Evolutionary conservation across 2,113 vertebrate genomes (phyloP), one percentile per base, ranked within the genome.

Genomic region (Pleuronectes platessa): DNA sequence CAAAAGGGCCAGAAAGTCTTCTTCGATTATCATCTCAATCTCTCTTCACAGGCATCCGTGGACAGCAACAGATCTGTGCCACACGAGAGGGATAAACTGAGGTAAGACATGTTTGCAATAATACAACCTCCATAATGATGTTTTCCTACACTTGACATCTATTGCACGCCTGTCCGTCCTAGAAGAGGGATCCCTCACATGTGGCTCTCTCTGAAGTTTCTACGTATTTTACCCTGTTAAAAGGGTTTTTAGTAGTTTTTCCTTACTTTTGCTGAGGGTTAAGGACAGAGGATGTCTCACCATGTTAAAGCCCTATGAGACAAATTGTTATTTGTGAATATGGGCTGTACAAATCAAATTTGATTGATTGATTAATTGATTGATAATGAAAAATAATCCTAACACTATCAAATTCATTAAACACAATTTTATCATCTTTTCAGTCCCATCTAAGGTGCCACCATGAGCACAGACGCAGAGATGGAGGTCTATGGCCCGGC

Each of bases 401-500:
- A 55, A 63, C 4, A 51, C 4, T 24, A 24, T 5, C 2, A 58
- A 42, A 26, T 20, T 11, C 21, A 60, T 60, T 60, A 7, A 70
- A 47, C 15, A 59, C 2, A 13, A 40, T 18, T 20, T 23, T 51
- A 13, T 35, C 3, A 0, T 31, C 35, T 11, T 53, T 67, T 74
- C 67, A 90, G 89, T 24, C 35, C 37, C 51, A 15, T 40, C 47
- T 86, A 81, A 83, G 42, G 66, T 68, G 86, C 79, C 63, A 89
- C 8, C 59, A 91, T 91, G 90, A 88, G 90, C 70, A 86, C 89
- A 4, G 90, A 91, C 5, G 74, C 81, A 4, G 90, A 91, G 17
- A 90, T 91, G 88, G 53, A 67, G 69, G 15, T 10, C 2, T 91
- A 77, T 79, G 90, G 90, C n/a, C 71, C 61, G 3, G 86, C 88